These are phyloP conservation scores for Heloderma charlesbogerti DNA, from an alignment of 2,113 vertebrate genomes.

Conservation along the genomic window DNA sequence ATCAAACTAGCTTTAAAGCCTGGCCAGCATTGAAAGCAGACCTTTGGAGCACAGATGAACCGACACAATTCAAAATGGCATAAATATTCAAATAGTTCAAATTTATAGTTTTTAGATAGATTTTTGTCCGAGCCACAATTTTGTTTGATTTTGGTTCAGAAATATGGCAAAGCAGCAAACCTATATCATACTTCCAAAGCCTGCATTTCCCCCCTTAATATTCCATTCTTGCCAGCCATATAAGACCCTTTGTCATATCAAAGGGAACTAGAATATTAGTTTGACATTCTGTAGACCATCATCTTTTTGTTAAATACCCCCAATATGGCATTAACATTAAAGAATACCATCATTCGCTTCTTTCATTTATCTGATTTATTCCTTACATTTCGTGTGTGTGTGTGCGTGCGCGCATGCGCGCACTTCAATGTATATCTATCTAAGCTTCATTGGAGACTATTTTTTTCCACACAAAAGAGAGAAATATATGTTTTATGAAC, in stretches of 20 bases:
- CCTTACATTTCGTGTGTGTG: not conserved
- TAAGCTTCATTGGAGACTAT: not conserved
- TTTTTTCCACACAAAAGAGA: slow-evolving; percentile 2
- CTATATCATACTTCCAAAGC: not conserved
- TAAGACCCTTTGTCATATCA: not conserved
- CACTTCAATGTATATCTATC: not conserved
- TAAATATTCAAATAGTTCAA: not conserved
- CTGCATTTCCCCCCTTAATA: not conserved
- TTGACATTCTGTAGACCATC: not conserved
- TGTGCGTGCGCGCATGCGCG: too few species aligned
- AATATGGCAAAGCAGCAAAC: not conserved
- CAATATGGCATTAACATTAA: not conserved
- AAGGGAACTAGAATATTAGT: not conserved
- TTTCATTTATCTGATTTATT: not conserved
- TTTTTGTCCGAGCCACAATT: not conserved
- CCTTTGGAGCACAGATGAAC: not conserved
- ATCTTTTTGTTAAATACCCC: not conserved
- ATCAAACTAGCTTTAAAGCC: not conserved
- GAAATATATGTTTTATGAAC: not conserved
- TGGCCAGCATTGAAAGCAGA: not conserved
- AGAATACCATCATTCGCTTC: too few species aligned
- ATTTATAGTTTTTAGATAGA: not conserved
- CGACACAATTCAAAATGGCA: not conserved
- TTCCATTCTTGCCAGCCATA: not conserved
- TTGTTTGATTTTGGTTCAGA: not conserved